Evolutionary conservation across 1,140 invertebrate genomes (phyloP), one percentile per base, ranked within the genome.

Genomic region (Musca vetustissima): DNA sequence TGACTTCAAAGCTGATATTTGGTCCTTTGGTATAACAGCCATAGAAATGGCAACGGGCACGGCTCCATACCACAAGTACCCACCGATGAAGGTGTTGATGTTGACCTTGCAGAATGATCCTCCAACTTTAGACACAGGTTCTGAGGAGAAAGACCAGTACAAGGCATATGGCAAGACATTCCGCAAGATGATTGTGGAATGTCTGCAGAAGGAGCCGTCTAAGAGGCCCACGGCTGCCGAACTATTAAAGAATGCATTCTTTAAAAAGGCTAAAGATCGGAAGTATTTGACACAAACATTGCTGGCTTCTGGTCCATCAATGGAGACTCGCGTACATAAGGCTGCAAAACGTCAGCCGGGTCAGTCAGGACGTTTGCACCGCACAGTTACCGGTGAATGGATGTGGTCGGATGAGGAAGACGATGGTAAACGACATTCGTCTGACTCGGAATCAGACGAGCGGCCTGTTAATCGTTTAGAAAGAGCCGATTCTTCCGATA

Each of bases 1-100:
- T 81, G 97, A 98, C 83, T 98, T 97, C 83, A 99, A 99, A 85
- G 98, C 97, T n/a, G 98, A 99, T 79, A 99, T 99, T 72, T 99
- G 98, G 98, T 98, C 96, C 25, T 93, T 99, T 83, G 98, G 98
- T 25, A 99, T 99, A 68, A 98, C 97, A 0, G 97, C 97, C 0
- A 98, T 99, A 74, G 98, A 99, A 86, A 92, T 99, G 89, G 97
- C 97, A 0, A 98, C 97, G 9, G 98, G 98, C 14, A 98, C 96
- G 11, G 97, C 98, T 1, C 98, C 98, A 0, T 99, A 99, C 83
- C 96, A 99, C 81, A 98, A 98, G 82, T 99, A 97, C 84, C 96
- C 98, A 49, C 97, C 98, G 1, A 99, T 99, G 97, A 99, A 99
- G 84, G 96, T 99, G 4, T 85, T 99, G 11, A 98, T 99, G 96